Evolutionary conservation across 2,113 vertebrate genomes (phyloP), one percentile per base, ranked within the genome.

Genomic region (Anhinga rufa): DNA sequence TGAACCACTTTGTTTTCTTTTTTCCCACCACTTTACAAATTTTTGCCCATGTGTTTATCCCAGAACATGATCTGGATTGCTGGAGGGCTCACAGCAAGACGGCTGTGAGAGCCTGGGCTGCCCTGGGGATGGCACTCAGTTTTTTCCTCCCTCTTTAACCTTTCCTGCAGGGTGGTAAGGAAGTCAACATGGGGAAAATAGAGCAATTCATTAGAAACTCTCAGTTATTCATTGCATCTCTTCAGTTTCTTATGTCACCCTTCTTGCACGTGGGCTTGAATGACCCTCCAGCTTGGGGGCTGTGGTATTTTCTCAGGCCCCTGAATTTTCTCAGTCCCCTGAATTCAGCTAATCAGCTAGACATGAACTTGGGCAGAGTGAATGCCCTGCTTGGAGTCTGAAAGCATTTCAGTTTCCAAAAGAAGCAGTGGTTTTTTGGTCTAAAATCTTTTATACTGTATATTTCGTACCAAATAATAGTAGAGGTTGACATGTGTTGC

Each of bases 11-110:
- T n/a, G 15, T 38, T 70, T 52, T 36, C 32, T 34, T 22, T 78
- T 51, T 60, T 6, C 14, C 21, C 32, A 13, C 21, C 7, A 2
- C 42, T 17, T n/a, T 9, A 22, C 36, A n/a, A 29, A 32, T 9
- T 5, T 16, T 38, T 54, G n/a, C n/a, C 32, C 6, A 1, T 0
- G 1, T 17, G 9, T n/a, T 79, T 24, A 16, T 29, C 34, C 21
- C 31, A 19, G 44, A 13, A 26, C 38, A 2, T 0, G 7, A 3
- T 8, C 32, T 7, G 65, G 15, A 44, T 4, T n/a, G 36, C 51
- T 1, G 0, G 58, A 18, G 38, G 62, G 55, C 55, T 57, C 40
- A 1, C 25, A 42, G 48, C 17, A 9, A 11, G 34, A 60, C 2
- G 7, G 31, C 51, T 19, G 34, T 1, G 13, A 7, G 54, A 60